Evolutionary conservation across 2,113 vertebrate species (phyloP), one percentile per base, ranked within the genome.

Genomic region (Clarias batrachus): DNA sequence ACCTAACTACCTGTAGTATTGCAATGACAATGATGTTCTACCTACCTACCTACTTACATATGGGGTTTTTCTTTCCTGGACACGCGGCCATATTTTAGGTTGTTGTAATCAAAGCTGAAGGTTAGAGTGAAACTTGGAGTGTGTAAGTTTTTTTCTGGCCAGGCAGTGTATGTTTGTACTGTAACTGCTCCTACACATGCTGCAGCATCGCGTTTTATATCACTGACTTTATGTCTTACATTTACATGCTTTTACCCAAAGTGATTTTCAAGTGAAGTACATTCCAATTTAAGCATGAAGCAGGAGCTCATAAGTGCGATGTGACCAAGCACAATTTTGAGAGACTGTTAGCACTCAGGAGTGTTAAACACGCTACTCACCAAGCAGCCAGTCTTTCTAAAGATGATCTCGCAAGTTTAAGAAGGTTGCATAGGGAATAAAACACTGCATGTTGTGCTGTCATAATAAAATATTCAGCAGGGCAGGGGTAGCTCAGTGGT

Each of bases 161-260:
- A 5, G 41, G 41, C 41, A 41, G 41, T 7, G 6, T 0, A 19
- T 57, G 77, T 54, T 17, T 17, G 8, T 56, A 27, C 9, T 57
- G 76, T 78, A 30, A 30, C 25, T 4, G 17, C 77, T 33, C 56
- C 4, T 59, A 4, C n/a, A 79, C 23, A 54, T 7, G 25, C 52
- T 9, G 25, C 13, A 0, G 54, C 77, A 57, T 79, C 16, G 3
- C 54, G 19, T 79, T 33, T 33, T 27, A 30, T 57, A 21, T 57
- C 77, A 4, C 54, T 21, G 54, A 25, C 52, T 9, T 56, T n/a
- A 1, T 56, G 14, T 54, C 13, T 14, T 16, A 27, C 52, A 56
- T 77, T n/a, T 77, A 16, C 48, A 56, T 78, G 23, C 73, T 76
- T 76, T 76, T 54, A 76, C n/a, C 41, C 73, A n/a, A n/a, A 52